Base-by-base conservation (phyloP, 2,888 invertebrate species). In the Ferrisia virgata region DNA sequence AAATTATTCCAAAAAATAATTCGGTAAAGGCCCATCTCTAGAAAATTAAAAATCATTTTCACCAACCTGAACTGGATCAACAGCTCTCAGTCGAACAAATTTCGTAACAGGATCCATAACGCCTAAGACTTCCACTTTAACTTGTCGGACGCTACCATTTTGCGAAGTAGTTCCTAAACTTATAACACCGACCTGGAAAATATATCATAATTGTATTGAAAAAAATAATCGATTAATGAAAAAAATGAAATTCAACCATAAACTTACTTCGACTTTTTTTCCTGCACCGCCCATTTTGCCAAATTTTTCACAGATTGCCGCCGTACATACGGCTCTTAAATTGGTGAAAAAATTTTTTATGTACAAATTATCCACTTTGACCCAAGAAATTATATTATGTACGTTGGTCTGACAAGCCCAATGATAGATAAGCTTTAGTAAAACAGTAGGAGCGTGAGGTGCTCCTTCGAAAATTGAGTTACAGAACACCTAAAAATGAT, bases 331-430 rank as follows among this genome's bases (percentile, higher is more conserved):
- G 0, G 94, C 93, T 53, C 96, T 90, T 79, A 94, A 88, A 90
- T 92, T 92, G 0, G 93, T 93, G 87, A 94, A 95, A 87, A 91
- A 90, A 43, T 91, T 91, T 88, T 92, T 92, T 0, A 92, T 90
- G 86, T 93, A 94, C 2, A 92, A 89, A 87, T 93, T 93, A 84
- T 94, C 92, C 39, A 84, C 84, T 88, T 92, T 92, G 0, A 96
- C 96, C 96, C 96, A 96, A 86, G 95, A 94, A 0, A 95, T 92
- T 0, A 96, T 95, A 87, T 96, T 96, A 86, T 94, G 94, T 0
- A 96, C 94, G 86, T 94, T 95, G 0, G 96, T 96, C 88, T 96
- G 96, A 86, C 96, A 96, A 0, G 95, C 92, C 96, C 96, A 96
- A 88, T 96, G 96, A 89, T 96, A 96, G 82, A 96, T 92, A 0